phyloP scores from a whole-genome alignment of 2,113 vertebrate genomes.

The Otus sunia region DNA sequence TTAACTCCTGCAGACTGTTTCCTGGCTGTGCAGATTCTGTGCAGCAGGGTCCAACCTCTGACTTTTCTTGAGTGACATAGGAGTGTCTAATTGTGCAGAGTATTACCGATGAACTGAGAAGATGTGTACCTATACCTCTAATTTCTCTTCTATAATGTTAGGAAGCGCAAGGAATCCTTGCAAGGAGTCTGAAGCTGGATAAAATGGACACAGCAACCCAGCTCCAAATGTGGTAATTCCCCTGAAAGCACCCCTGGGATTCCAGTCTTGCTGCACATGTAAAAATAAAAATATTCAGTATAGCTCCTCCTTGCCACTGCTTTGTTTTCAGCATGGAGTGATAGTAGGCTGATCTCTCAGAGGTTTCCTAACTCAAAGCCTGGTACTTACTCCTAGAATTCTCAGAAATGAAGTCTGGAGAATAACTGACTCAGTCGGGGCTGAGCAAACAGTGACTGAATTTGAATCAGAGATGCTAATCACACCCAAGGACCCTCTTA shows the following conservation, averaged over 20 bases:
- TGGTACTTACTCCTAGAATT: background rate
- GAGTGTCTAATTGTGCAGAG: background rate
- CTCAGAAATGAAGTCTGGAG: background rate
- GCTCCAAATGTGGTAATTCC: fast-evolving
- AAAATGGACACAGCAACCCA: background rate
- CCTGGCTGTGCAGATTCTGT: background rate
- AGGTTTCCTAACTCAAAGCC: background rate
- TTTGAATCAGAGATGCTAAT: background rate
- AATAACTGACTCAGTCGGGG: background rate
- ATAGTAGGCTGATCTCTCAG: background rate
- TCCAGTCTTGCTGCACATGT: background rate
- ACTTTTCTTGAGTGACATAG: background rate
- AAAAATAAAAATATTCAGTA: background rate
- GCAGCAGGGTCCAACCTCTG: background rate
- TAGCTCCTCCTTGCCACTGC: background rate
- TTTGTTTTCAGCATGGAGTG: background rate
- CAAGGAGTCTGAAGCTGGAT: background rate
- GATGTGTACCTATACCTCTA: background rate
- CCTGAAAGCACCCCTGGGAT: background rate
- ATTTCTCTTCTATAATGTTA: background rate
- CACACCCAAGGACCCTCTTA: background rate
- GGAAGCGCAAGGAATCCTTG: background rate
- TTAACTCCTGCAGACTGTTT: background rate
- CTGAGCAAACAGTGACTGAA: background rate
- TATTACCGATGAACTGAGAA: no score